phyloP scores from a whole-genome alignment of 2,797 vertebrate genomes.

The Chaenodraco wilsoni region DNA sequence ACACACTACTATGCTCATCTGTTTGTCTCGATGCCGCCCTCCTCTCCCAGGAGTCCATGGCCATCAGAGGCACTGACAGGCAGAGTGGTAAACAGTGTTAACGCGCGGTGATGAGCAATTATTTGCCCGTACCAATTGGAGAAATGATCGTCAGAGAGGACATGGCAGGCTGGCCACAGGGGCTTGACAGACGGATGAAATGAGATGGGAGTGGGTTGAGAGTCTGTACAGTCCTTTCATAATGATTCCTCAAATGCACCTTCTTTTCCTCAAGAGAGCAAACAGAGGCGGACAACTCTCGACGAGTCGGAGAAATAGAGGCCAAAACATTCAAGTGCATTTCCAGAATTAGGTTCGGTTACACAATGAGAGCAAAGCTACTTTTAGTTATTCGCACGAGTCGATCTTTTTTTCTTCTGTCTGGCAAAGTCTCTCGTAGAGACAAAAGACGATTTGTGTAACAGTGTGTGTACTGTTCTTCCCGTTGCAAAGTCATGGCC shows the following conservation, averaged over 20 bases:
- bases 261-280: conserved; percentile 34
- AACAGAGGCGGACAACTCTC: conserved; percentile 35
- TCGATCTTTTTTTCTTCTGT: conserved; percentile 7
- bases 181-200: conserved; percentile 28
- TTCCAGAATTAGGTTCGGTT: conserved; percentile 39
- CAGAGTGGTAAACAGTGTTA: conserved; percentile 80
- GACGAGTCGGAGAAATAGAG: conserved; percentile 41
- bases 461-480: conserved; percentile 43
- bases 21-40: conserved; percentile 57
- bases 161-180: conserved; percentile 36
- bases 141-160: conserved; percentile 57
- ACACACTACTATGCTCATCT: conserved; percentile 22
- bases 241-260: conserved; percentile 68
- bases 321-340: conserved; percentile 37
- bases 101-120: conserved; percentile 72
- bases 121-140: conserved; percentile 76
- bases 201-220: conserved; percentile 32
- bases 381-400: conserved; percentile 37
- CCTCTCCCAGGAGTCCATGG: conserved; percentile 50
- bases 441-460: conserved; percentile 40
- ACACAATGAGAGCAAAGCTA: conserved; percentile 38
- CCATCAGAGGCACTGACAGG: conserved; percentile 64
- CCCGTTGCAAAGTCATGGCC: conserved; percentile 41
- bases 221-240: conserved; percentile 54
- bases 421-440: conserved; percentile 8